Evolutionary conservation across 2,888 invertebrate genomes (phyloP), one percentile per base, ranked within the genome.

Genomic region (Ochropleura leucogaster): DNA sequence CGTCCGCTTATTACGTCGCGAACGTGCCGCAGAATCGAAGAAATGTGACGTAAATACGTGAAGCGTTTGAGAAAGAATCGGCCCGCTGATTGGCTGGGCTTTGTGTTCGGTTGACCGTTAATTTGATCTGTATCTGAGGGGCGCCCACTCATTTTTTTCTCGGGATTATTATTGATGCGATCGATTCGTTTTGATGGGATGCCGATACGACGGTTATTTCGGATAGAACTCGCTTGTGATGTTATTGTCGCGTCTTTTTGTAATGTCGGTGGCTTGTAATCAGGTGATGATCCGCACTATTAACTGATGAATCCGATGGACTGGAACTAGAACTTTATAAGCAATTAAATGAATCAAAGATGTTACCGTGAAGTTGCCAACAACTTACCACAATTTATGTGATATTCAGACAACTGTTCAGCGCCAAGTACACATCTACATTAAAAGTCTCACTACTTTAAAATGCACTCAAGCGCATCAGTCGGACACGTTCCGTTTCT

Each of bases 11-110:
- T 96, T 96, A 96, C 96, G 95, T 93, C 93, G 92, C 93, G 95
- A 92, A 96, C 96, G 96, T 96, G 96, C 96, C 95, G 94, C 95
- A 95, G 94, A 96, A 95, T 96, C 96, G 96, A 95, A 96, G 95
- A 95, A 96, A 96, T 95, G 95, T 94, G 95, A 95, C 95, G 95
- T 95, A 95, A 96, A 94, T 94, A 95, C 95, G 93, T 93, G 94
- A 93, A 93, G 90, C 94, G 92, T 91, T 90, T 91, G 91, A 89
- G 82, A 92, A 94, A 93, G 95, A 95, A 95, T 95, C 94, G 94
- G 92, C 90, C 90, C 90, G 89, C 93, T 95, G 95, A 95, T 95
- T 95, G 95, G 94, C 91, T 89, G 80, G 90, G 93, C 93, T 95
- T 95, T 95, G 95, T 95, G 95, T 92, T 93, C 93, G 93, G 90